phyloP scores from a whole-genome alignment of 2,797 vertebrate genomes.

The Sebastes aleutianus region DNA sequence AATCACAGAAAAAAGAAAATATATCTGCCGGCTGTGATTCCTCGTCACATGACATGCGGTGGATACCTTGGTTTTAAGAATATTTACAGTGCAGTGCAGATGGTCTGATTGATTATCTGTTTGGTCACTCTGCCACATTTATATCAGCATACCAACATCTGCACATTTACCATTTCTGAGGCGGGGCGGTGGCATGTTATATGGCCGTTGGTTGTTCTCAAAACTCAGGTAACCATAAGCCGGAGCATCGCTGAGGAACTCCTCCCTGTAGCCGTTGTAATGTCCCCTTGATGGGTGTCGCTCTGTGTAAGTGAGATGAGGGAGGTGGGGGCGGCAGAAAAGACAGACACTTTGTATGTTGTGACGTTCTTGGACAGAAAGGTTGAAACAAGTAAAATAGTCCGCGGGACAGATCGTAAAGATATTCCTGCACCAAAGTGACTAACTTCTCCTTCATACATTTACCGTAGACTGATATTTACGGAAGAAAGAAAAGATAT shows the following conservation, averaged over 20 bases:
- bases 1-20: fast-evolving
- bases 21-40: too few relatives aligned
- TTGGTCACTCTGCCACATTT: background rate
- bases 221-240: slow-evolving; percentile 29
- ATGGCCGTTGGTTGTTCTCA: background rate
- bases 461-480: too few relatives aligned
- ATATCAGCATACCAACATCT: background rate
- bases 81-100: background rate
- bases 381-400: too few relatives aligned
- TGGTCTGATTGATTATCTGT: background rate
- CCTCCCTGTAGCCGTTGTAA: background rate
- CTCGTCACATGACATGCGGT: too few relatives aligned
- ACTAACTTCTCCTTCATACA: too few relatives aligned
- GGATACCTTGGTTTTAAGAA: background rate
- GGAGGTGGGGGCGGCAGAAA: too few relatives aligned
- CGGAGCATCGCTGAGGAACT: slow-evolving; percentile 2
- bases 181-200: background rate
- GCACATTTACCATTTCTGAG: slow-evolving; percentile 15
- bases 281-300: too few relatives aligned
- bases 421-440: too few relatives aligned
- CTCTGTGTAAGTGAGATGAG: background rate
- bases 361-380: too few relatives aligned
- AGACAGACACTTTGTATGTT: too few relatives aligned
- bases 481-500: too few relatives aligned
- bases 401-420: too few relatives aligned